Base-by-base conservation (phyloP, 2,888 invertebrate genomes). In the Archips xylosteana region DNA sequence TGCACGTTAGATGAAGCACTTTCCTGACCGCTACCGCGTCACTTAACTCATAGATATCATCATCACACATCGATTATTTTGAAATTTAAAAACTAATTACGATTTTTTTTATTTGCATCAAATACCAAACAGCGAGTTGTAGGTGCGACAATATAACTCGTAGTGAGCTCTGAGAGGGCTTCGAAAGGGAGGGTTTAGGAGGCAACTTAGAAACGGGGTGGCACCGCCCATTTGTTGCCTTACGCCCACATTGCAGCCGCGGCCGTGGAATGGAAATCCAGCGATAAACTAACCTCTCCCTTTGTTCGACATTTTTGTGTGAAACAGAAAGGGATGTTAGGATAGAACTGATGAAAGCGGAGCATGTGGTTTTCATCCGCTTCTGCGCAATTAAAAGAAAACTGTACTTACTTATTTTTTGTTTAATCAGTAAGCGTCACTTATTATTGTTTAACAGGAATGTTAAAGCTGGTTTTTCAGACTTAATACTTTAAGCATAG, bases 161-260 rank as follows among this genome's bases (percentile, higher is more conserved):
- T 59, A 68, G 51, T 75, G 71, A 75, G 61, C 70, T 34, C 61
- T 51, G 61, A 60, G 75, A 75, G 75, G 66, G 62, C 65, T 70
- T 51, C 47, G 49, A 63, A 65, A 74, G 73, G 75, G 75, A 70
- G 75, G 75, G 70, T 49, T 36, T 32, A 60, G 65, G 47, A 39
- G 12, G 54, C 45, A 36, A 69, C 70, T 54, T 60, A 3, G 57
- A 62, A 45, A 47, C 42, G 64, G 70, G 61, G 70, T 67, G 61
- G 67, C 75, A 12, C 73, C 75, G 74, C 75, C 75, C 62, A 74
- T 74, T 66, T 68, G 66, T 67, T 70, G 60, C 23, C 59, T 51
- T 13, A 70, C 75, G 75, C 75, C 75, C 67, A 73, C 67, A 61
- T 54, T 59, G n/a, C 32, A 15, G 57, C 63, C 23, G 45, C 64